These are phyloP conservation scores for Dascillus cervinus DNA, from an alignment of 2,888 invertebrate species.

Conservation along the genomic window DNA sequence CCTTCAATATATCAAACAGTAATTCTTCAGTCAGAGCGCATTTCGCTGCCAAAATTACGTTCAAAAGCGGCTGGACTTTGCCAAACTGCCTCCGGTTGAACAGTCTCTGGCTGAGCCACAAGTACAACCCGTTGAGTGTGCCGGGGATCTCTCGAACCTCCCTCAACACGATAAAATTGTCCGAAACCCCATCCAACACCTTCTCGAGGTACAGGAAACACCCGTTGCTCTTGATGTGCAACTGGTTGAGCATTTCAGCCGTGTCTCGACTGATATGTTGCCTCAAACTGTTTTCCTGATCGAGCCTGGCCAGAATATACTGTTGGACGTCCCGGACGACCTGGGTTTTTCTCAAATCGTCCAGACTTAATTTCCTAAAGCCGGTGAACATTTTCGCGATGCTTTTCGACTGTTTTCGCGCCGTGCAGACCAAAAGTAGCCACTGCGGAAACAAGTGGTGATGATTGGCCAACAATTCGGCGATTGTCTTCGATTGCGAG, in stretches of 20 bases:
- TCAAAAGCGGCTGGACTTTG: constrained; percentile 77
- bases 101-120: constrained; percentile 90
- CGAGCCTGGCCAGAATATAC: constrained; percentile 84
- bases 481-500: constrained; percentile 58
- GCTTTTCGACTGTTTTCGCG: constrained; percentile 75
- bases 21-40: constrained; percentile 76
- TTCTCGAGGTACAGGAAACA: constrained; percentile 82
- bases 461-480: constrained; percentile 78
- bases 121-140: constrained; percentile 87
- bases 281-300: constrained; percentile 79
- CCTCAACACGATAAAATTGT: constrained; percentile 84
- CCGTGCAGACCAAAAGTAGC: constrained; percentile 84
- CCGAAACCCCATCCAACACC: constrained; percentile 84
- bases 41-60: constrained; percentile 80
- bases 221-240: constrained; percentile 94
- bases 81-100: constrained; percentile 84
- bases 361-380: constrained; percentile 85
- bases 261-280: constrained; percentile 87
- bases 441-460: constrained; percentile 90
- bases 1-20: constrained; percentile 73
- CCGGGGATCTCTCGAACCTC: constrained; percentile 92
- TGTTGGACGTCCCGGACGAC: constrained; percentile 94
- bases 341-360: constrained; percentile 73
- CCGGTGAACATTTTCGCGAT: constrained; percentile 75
- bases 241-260: constrained; percentile 89